Percentiles rank a stretch among this genome's conserved stretches.
phyloP scores from a whole-genome alignment of 1,140 invertebrate genomes.

The Pseudomyrmex cubaensis region DNA sequence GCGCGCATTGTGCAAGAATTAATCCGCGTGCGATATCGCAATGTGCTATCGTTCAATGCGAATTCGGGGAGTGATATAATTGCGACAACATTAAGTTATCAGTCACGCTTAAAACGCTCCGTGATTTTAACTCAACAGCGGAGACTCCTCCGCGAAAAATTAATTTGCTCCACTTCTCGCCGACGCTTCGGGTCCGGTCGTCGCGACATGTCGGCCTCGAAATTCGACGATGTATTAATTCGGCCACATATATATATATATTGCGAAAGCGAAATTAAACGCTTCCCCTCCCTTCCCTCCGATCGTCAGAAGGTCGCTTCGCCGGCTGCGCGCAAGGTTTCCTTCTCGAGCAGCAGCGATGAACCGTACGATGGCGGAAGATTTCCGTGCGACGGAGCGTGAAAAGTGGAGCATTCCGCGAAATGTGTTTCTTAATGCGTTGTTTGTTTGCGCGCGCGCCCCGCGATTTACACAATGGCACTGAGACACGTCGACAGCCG shows the following conservation, averaged over 20 bases:
- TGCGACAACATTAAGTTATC: too few relatives aligned
- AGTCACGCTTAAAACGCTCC: too few relatives aligned
- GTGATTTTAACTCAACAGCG: too few relatives aligned
- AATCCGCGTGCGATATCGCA: too few relatives aligned
- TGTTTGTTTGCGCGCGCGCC: slow-evolving; percentile 7
- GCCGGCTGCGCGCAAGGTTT: slow-evolving; percentile 34
- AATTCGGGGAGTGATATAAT: too few relatives aligned
- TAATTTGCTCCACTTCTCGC: slow-evolving; percentile 14
- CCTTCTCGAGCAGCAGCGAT: slow-evolving; percentile 44
- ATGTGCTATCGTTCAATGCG: too few relatives aligned
- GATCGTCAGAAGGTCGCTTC: slow-evolving; percentile 61
- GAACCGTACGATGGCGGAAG: slow-evolving; percentile 63
- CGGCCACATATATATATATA: neutral
- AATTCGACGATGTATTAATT: slow-evolving; percentile 67
- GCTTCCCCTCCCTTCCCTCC: neutral
- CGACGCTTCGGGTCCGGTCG: neutral
- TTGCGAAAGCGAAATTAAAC: slow-evolving; percentile 72
- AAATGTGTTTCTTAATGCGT: slow-evolving; percentile 46
- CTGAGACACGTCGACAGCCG: slow-evolving; percentile 20
- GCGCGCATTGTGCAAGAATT: neutral
- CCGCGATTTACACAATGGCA: neutral
- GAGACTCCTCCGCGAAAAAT: neutral
- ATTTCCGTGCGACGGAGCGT: slow-evolving; percentile 65
- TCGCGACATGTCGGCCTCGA: slow-evolving; percentile 63
- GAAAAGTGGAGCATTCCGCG: slow-evolving; percentile 60